Evolutionary conservation across 2,888 invertebrate genomes (phyloP), one percentile per base, ranked within the genome.

Genomic region (Tortricodes alternella): DNA sequence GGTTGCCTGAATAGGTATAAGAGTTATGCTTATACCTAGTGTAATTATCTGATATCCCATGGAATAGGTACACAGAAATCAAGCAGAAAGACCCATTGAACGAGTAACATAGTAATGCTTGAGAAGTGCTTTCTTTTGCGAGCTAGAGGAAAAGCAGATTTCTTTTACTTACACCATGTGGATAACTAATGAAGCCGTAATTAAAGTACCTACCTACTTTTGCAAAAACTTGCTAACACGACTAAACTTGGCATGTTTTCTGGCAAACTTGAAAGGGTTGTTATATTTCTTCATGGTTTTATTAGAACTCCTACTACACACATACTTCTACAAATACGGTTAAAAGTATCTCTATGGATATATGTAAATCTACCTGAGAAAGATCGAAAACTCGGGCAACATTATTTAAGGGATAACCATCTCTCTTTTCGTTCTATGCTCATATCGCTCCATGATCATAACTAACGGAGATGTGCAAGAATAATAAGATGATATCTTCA

Each of bases 391-490:
- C n/a, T 41, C 50, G 23, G 23, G 34, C 24, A 34, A 11, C 23
- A 23, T 23, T 41, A 34, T 34, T 21, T 43, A 4, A 19, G 5
- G 13, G 44, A 49, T 49, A 50, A 37, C 15, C 11, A 29, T 37
- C 23, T 48, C 24, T 16, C 43, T 29, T 29, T 34, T 27, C 35
- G 13, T 41, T 39, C 21, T 19, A 37, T 37, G 8, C 49, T 43
- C 41, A 37, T 50, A 38, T 49, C 43, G 13, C 44, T 11, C 37
- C n/a, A 13, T 37, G 43, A 44, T 44, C 44, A 44, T 50, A 56
- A 50, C 43, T 44, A 50, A 56, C 56, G 37, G 43, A 56, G 41
- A 56, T 56, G 43, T 44, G 49, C 56, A 37, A 49, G 37, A 50
- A 56, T 56, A 49, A 49, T 38, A 37, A 49, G 49, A 50, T 56